Evolutionary conservation across 1,140 invertebrate species (phyloP), one percentile per base, ranked within the genome.

Genomic region (Littorina saxatilis): DNA sequence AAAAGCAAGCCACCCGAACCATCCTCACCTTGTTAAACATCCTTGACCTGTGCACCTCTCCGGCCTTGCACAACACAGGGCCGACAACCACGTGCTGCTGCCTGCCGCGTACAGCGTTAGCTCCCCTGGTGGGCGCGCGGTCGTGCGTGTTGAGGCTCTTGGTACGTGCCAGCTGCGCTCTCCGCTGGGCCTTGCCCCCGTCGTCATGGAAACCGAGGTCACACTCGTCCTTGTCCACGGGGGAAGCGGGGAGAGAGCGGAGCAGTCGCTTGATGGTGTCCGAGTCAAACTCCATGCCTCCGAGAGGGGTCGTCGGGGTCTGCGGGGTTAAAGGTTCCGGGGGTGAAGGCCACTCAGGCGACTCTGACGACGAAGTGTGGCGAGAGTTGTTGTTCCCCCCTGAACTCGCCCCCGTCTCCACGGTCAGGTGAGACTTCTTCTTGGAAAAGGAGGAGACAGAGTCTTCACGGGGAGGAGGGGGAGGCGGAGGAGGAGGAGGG

Each of bases 201-300:
- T 87, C 87, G 47, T 90, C 89, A 79, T 88, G 86, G 58, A 90
- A 89, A 23, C 89, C 89, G 47, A 84, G 83, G 79, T 89, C 87
- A 66, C 79, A 78, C 35, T 89, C 86, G 50, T 84, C 73, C 40
- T 86, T 86, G 83, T 88, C 89, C 20, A 89, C 82, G 0, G 90
- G 89, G 15, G 91, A 90, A 20, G 88, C 86, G 7, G 96, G 95
- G 94, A 99, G 96, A 35, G 97, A 97, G 88, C 98, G 98, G 83
- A 99, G 93, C 96, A 99, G 98, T 66, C 96, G 94, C 90, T 98
- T 98, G 83, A 99, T 93, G 1, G 97, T 98, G 91, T 96, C 96
- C 84, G 96, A 96, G 92, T 97, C 96, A 86, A 93, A 89, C 68
- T 88, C 87, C 23, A 90, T 84, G 66, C 88, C 87, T 39, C 85